Conservation (phyloP, 1,140 invertebrate genomes). For the Pomacea maculata region DNA sequence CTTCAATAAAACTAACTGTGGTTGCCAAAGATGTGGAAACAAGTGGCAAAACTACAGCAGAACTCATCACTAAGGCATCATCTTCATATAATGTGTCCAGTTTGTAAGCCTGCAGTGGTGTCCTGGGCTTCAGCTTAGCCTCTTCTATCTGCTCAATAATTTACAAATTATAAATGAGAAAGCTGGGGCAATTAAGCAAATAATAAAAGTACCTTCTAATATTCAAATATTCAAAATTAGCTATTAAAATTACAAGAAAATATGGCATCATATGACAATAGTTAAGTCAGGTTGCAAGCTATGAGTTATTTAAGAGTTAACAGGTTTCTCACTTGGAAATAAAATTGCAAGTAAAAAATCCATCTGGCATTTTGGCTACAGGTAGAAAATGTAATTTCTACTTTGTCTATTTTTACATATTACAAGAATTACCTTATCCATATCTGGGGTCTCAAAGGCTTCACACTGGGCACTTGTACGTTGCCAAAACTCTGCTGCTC, state of each 20-base stretch:
- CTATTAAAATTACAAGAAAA: too few species aligned
- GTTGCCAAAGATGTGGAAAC: conserved; percentile 31
- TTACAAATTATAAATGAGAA: too few species aligned
- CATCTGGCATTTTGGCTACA: neutral
- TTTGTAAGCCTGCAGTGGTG: conserved; percentile 25
- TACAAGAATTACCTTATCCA: conserved; percentile 11
- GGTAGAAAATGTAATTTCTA: too few species aligned
- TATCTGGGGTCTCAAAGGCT: conserved; percentile 25
- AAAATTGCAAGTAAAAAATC: too few species aligned
- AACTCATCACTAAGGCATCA: conserved; percentile 54
- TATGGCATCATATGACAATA: too few species aligned
- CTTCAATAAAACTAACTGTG: conserved; percentile 3
- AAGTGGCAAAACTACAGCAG: conserved; percentile 44
- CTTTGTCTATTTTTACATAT: too few species aligned
- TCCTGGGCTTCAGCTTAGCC: neutral
- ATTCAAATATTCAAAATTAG: too few species aligned
- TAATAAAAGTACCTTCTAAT: too few species aligned
- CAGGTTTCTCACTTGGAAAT: too few species aligned
- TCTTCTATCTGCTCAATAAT: neutral
- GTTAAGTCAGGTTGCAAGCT: too few species aligned
- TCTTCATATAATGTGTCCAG: conserved; percentile 46
- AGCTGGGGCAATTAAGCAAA: too few species aligned
- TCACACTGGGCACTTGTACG: conserved; percentile 49
- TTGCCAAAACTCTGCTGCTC: conserved; percentile 31
- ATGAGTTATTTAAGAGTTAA: too few species aligned